These are phyloP conservation scores for Muscicapa striata DNA, from an alignment of 2,797 vertebrate species.

Conservation along the genomic window DNA sequence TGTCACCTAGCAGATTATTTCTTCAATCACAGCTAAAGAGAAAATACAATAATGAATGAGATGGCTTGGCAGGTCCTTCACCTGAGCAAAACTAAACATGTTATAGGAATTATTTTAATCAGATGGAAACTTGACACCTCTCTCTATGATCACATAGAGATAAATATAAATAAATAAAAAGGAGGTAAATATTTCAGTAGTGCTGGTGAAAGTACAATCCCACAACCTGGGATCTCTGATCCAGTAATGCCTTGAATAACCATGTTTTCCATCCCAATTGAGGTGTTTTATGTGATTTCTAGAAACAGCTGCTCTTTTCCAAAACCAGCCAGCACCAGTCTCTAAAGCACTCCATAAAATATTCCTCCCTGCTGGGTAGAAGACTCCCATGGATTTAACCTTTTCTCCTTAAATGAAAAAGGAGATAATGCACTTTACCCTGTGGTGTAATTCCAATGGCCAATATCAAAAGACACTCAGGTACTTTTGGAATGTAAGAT, in stretches of 20 bases:
- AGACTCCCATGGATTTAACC: background rate
- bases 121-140: background rate
- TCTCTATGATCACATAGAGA: background rate
- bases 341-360: background rate
- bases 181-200: background rate
- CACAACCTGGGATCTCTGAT: background rate
- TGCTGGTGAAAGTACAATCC: background rate
- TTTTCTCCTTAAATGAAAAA: background rate
- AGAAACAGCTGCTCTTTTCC: background rate
- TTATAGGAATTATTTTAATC: background rate
- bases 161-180: background rate
- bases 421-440: background rate
- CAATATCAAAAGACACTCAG: background rate
- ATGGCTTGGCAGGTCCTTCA: background rate
- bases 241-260: background rate
- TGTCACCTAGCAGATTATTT: background rate
- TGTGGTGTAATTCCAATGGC: fast-evolving
- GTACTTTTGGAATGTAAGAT: background rate
- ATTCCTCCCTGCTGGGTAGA: background rate
- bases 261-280: background rate
- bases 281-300: background rate
- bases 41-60: background rate
- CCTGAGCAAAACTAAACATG: background rate
- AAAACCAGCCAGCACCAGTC: background rate
- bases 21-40: background rate